These are phyloP conservation scores for Galaxias olidus DNA, from an alignment of 2,797 vertebrate genomes.

Conservation along the genomic window DNA sequence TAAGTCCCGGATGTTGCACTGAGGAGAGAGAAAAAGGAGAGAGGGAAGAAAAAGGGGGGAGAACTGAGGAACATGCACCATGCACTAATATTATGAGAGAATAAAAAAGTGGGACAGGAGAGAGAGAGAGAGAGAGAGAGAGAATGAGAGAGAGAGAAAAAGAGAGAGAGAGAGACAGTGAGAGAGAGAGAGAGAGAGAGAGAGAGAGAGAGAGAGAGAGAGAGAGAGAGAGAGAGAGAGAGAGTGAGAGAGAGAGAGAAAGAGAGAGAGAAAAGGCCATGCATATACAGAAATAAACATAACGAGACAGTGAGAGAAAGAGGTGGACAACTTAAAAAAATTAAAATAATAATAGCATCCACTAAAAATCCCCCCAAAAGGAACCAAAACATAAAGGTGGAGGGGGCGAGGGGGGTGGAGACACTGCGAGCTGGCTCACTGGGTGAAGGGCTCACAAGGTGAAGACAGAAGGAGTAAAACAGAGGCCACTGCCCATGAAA, in stretches of 20 bases:
- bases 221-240: constrained; percentile 4
- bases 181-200: constrained; percentile 4
- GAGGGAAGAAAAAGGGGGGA: constrained; percentile 58
- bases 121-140: constrained; percentile 37
- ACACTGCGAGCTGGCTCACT: too few species aligned
- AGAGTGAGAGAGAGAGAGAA: constrained; percentile 29
- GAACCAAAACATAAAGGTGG: constrained; percentile 12
- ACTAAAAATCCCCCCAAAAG: neutral
- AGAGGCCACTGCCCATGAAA: constrained; percentile 22
- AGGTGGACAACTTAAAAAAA: constrained; percentile 9
- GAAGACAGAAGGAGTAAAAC: constrained; percentile 29
- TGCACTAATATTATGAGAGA: constrained; percentile 64
- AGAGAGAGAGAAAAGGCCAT: constrained; percentile 31
- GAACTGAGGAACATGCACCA: constrained; percentile 81
- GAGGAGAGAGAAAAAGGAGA: constrained; percentile 74
- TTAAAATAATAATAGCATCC: too few species aligned
- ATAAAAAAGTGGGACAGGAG: constrained; percentile 6
- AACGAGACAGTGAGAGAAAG: neutral
- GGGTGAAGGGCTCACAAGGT: neutral
- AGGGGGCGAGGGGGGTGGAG: neutral
- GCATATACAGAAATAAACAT: constrained; percentile 36
- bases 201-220: constrained; percentile 35
- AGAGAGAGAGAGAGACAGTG: constrained; percentile 8
- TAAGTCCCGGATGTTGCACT: constrained; percentile 95
- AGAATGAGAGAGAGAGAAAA: constrained; percentile 39